These are phyloP conservation scores for Euplexia lucipara DNA, from an alignment of 2,888 invertebrate species.

Conservation along the genomic window DNA sequence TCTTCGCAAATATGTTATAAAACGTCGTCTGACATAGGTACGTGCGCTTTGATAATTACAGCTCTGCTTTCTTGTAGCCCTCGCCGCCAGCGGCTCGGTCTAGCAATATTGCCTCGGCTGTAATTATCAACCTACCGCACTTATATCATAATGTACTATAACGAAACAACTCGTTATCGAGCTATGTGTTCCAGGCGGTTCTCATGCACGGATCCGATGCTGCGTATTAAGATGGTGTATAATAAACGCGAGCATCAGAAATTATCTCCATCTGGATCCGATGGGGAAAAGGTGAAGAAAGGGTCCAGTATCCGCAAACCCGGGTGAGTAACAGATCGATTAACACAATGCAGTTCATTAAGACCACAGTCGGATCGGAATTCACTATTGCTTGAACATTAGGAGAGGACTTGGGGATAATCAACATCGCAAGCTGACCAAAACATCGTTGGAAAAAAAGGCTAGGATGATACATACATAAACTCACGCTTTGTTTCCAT, in stretches of 20 bases:
- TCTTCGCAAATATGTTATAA: too few relatives aligned
- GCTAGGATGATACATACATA: too few relatives aligned
- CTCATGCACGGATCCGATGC: constrained; percentile 90
- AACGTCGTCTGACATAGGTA: too few relatives aligned
- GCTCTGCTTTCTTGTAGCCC: too few relatives aligned
- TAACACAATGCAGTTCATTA: neutral
- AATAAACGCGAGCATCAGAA: constrained; percentile 77
- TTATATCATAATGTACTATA: too few relatives aligned
- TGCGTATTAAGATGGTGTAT: constrained; percentile 91
- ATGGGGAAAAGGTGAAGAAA: constrained; percentile 23
- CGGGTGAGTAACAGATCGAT: constrained; percentile 63
- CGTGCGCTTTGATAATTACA: too few relatives aligned
- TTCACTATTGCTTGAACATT: neutral
- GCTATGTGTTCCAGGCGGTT: constrained; percentile 75
- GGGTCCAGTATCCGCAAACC: constrained; percentile 68
- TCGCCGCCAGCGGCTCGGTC: too few relatives aligned
- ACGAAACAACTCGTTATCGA: neutral
- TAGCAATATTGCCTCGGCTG: too few relatives aligned
- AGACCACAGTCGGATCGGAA: neutral
- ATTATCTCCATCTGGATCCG: constrained; percentile 26
- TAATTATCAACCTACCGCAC: too few relatives aligned
- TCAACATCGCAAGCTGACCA: too few relatives aligned
- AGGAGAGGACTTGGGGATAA: neutral
- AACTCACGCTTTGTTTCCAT: too few relatives aligned
- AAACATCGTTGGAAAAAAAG: too few relatives aligned